Evolutionary conservation across 2,888 invertebrate genomes (phyloP), one percentile per base, ranked within the genome.

Genomic region (Diarsia dahlii): DNA sequence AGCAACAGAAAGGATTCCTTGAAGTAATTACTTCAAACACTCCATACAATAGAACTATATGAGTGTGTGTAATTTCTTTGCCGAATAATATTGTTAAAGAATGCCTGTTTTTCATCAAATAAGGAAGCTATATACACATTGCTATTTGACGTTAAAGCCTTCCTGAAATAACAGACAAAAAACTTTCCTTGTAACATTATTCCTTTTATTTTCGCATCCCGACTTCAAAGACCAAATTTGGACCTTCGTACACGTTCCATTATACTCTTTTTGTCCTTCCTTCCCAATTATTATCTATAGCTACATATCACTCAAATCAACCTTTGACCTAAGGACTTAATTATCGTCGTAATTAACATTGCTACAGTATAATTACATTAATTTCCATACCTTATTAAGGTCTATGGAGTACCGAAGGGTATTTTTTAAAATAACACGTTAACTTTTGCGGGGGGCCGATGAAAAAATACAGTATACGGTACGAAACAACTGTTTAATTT

Each of bases 401-500:
- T 63, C 73, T 28, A 66, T 64, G 60, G 68, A 74, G 39, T 72
- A 48, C 54, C 65, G 80, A 66, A 74, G 76, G 76, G 68, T 79
- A 66, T 81, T 81, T 82, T 48, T 80, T 82, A 84, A 86, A 88
- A 88, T 68, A 88, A 87, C 78, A 86, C 74, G 79, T 73, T 77
- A 77, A 84, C 80, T 76, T 84, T 71, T 71, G 67, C 46, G 58
- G 66, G 73, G 39, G 48, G 72, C 68, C 71, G 66, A 78, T 54
- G 46, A 81, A 89, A 88, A 88, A 87, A 88, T 77, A 88, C 81
- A 82, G 48, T 68, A 74, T 74, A 76, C 80, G 54, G 78, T 69
- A 88, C 90, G 88, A 90, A 92, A 93, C 92, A 93, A 92, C 92
- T 93, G 94, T 94, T 95, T 94, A 94, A 95, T 95, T 95, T 94